Evolutionary conservation across 2,113 vertebrate genomes (phyloP), one percentile per base, ranked within the genome.

Genomic region (Agapornis roseicollis): DNA sequence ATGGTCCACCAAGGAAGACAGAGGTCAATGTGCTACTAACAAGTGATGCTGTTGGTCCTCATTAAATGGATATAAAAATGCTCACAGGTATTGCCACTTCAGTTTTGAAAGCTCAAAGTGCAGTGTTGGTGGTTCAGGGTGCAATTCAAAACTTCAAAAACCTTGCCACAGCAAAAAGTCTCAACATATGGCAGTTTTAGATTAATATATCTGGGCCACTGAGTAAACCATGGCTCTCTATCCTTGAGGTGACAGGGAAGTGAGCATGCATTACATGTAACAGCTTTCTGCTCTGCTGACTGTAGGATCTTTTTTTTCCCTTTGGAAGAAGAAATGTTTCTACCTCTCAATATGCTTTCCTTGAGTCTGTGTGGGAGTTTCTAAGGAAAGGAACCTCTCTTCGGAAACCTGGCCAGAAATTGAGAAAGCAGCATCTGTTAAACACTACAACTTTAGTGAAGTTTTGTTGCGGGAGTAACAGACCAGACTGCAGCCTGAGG

Each of bases 351-450:
- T 93, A 70, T 73, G 33, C 12, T 88, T 89, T 80, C 61, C 50
- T 87, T 91, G 53, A 79, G 33, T 87, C 56, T 61, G 9, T 52
- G 69, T 80, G 37, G 46, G 63, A 89, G 37, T 50, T 85, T 42
- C n/a, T 66, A 70, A 88, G 85, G 39, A 85, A 74, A 90, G 64
- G 18, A 80, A 80, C 63, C 37, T 77, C 42, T 76, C 37, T 58
- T 77, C 81, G 73, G 37, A 89, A 89, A 83, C 42, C 55, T 52
- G 76, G 52, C 63, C 88, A 95, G 71, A 93, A 93, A 91, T 85
- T 91, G 80, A 89, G 61, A 79, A 42, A 83, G 46, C 11, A 73
- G 53, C 60, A 80, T 88, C 42, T 93, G 91, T 46, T 96, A 76
- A 93, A 87, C 31, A 52, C 83, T n/a, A n/a, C 46, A 73, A 27